Evolutionary conservation across 1,140 invertebrate species (phyloP), one percentile per base, ranked within the genome.

Genomic region (Ladona fulva): DNA sequence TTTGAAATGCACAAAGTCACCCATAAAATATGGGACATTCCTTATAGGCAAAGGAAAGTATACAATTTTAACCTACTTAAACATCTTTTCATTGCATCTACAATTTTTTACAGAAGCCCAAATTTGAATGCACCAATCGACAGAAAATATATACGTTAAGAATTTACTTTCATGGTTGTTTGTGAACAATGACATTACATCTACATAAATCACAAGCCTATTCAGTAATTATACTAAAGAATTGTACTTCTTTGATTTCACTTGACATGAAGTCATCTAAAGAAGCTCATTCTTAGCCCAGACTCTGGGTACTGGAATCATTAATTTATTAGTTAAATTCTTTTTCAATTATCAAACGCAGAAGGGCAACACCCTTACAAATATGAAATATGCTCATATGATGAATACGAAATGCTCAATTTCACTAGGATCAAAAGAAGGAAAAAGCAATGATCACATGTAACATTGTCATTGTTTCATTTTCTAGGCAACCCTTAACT

Each of bases 231-330:
- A 19, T 66, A 66, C 12, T 66, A 66, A 19, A 66, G 52, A 66
- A 66, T 66, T 66, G 52, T 66, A 66, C 52, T 66, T 66, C 52
- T 66, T 66, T 66, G 52, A 66, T 66, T 66, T 66, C 52, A 66
- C n/a, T 66, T 19, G 52, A 22, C 3, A 66, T 66, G 12, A 66
- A 66, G 12, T 66, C n/a, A 16, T 66, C 52, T 12, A 66, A 66
- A 66, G 52, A 66, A 66, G 52, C 52, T 66, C 52, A 66, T 66
- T 66, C n/a, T 16, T 22, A 6, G 52, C 52, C 52, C 52, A 16
- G 14, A 66, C 5, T 66, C 5, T 66, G 52, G 52, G 52, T 66
- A 19, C 52, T 66, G 16, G 16, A 66, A 66, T 66, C 12, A 6
- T 3, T 19, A 66, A 6, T 66, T 66, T 66, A 12, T 6, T n/a